Evolutionary conservation across 2,113 vertebrate genomes (phyloP).

Genomic region (Talpa occidentalis): DNA sequence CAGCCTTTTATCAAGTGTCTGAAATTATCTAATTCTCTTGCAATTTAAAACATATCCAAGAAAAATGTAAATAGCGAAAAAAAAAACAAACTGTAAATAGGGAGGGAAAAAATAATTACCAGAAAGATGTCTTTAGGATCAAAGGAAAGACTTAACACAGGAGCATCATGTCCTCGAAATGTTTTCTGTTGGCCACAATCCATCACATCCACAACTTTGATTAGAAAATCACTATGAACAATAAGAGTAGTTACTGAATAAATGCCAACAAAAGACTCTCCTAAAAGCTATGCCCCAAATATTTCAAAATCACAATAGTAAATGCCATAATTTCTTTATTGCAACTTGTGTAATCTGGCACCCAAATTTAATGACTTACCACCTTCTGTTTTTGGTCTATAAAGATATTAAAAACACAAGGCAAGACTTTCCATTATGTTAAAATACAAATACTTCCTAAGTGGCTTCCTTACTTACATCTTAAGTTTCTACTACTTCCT

Average conservation of each 20-base stretch:
- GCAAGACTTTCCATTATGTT: slow-evolving; percentile 4
- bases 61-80: slow-evolving; percentile 5
- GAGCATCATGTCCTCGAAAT: slow-evolving; percentile 94
- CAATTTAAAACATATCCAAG: slow-evolving; percentile 11
- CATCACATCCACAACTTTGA: slow-evolving; percentile 95
- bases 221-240: slow-evolving; percentile 93
- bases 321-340: slow-evolving; percentile 33
- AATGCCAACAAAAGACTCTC: slow-evolving; percentile 45
- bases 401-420: slow-evolving; percentile 39
- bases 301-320: slow-evolving; percentile 29
- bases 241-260: neutral
- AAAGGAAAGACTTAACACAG: slow-evolving; percentile 95
- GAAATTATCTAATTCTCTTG: slow-evolving; percentile 48
- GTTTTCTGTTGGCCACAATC: slow-evolving; percentile 97
- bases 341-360: slow-evolving; percentile 25
- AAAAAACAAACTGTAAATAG: slow-evolving; percentile 24
- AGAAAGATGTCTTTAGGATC: slow-evolving; percentile 94
- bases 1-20: neutral
- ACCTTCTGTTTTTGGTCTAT: slow-evolving; percentile 18
- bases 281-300: slow-evolving; percentile 33
- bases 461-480: neutral
- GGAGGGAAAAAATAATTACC: slow-evolving; percentile 85
- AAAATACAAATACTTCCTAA: slow-evolving; percentile 39
- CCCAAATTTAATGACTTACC: slow-evolving; percentile 24
- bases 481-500: slow-evolving; percentile 26